A percentile compares a stretch with the other conserved stretches of the same genome.
phyloP scores from a whole-genome alignment of 2,797 vertebrate genomes.

The Lophotriccus pileatus region DNA sequence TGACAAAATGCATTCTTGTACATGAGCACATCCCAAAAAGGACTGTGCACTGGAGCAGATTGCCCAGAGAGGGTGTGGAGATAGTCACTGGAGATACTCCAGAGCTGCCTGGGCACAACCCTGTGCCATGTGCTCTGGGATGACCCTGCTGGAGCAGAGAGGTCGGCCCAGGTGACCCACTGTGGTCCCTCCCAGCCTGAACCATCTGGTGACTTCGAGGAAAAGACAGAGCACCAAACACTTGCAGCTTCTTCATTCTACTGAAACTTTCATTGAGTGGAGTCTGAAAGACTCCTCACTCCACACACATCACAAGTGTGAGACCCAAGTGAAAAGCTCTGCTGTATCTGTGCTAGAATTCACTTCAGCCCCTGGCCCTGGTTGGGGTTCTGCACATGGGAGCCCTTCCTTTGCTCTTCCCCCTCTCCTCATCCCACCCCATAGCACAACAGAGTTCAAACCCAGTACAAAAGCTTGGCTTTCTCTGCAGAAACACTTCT shows the following conservation, averaged over 20 bases:
- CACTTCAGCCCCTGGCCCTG: accelerated
- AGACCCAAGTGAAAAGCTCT: not conserved
- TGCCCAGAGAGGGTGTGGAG: accelerated
- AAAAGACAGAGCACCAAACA: not conserved
- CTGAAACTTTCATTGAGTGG: not conserved
- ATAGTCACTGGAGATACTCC: not conserved
- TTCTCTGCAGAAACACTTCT: not conserved
- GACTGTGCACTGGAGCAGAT: accelerated
- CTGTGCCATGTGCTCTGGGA: not conserved
- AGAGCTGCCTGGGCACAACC: not conserved
- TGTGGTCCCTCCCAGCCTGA: not conserved
- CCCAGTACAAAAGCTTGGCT: not conserved
- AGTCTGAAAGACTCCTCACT: not conserved
- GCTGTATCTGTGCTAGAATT: not conserved
- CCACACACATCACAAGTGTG: accelerated
- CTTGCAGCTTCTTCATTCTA: not conserved
- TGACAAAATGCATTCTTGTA: not conserved
- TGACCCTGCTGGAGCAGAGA: not conserved
- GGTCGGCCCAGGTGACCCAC: not conserved
- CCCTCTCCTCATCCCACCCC: not conserved
- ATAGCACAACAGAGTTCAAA: not conserved
- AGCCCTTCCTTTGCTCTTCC: not conserved
- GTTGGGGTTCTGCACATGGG: accelerated
- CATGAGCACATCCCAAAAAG: too few relatives aligned
- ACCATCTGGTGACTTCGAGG: not conserved